Percentiles rank a stretch among this genome's conserved stretches.
phyloP scores from a whole-genome alignment of 2,797 vertebrate genomes.

The Choloepus didactylus region DNA sequence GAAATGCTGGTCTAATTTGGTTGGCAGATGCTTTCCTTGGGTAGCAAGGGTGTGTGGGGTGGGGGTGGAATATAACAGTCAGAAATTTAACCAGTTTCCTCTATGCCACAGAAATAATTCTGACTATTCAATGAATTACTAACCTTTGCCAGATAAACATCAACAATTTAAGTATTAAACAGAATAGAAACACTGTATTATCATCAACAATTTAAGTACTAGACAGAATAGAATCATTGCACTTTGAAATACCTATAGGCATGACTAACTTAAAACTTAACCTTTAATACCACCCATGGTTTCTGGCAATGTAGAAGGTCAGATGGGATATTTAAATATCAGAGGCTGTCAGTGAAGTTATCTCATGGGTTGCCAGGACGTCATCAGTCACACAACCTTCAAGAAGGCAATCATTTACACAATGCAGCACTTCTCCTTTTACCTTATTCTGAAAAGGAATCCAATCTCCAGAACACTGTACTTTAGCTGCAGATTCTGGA shows the following conservation, averaged over 20 bases:
- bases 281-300: not conserved
- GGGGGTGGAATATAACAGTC: constrained; percentile 8
- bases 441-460: constrained; percentile 95
- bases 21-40: constrained; percentile 12
- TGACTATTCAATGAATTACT: not conserved
- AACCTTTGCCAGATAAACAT: not conserved
- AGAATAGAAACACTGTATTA: not conserved
- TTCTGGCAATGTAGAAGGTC: not conserved
- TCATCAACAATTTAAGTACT: constrained; percentile 4
- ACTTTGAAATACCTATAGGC: not conserved
- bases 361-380: not conserved
- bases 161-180: constrained; percentile 1
- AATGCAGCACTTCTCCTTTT: constrained; percentile 59
- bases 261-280: constrained; percentile 17
- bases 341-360: not conserved
- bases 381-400: not conserved
- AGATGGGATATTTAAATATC: not conserved
- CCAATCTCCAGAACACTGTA: constrained; percentile 88
- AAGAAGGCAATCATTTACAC: not conserved
- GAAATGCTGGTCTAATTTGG: constrained; percentile 57
- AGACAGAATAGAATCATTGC: not conserved
- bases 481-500: constrained; percentile 86
- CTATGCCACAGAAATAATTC: not conserved
- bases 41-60: not conserved
- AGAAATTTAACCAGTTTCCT: constrained; percentile 55